phyloP scores from a whole-genome alignment of 2,113 vertebrate species.

The Galbula dea region DNA sequence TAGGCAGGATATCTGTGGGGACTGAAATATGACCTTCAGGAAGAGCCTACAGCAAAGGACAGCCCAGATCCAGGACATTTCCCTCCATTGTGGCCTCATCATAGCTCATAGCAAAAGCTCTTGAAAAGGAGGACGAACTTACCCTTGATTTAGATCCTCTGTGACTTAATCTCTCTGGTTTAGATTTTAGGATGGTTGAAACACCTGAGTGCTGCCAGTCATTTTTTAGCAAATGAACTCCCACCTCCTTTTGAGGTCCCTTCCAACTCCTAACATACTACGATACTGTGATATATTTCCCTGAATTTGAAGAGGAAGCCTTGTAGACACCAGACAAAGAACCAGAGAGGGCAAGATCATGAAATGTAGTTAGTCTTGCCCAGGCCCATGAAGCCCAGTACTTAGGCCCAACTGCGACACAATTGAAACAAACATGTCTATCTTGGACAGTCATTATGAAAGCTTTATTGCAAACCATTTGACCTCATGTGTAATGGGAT shows the following conservation, averaged over 20 bases:
- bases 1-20: neutral
- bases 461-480: neutral
- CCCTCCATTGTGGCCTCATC: neutral
- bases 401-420: accelerated
- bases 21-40: neutral
- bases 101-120: neutral
- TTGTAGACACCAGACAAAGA: neutral
- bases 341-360: neutral
- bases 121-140: neutral
- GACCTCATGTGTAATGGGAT: accelerated
- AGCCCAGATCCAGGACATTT: neutral
- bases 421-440: accelerated
- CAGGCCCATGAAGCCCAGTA: neutral
- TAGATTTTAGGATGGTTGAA: neutral
- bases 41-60: neutral
- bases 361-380: no score
- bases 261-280: no score
- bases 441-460: neutral
- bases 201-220: neutral
- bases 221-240: accelerated
- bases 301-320: neutral
- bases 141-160: neutral
- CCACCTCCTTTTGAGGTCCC: no score
- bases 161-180: neutral
- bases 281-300: no score